A percentile compares a stretch with the other conserved stretches of the same genome.
These are phyloP conservation scores for Nesogale talazaci DNA, from an alignment of 2,113 vertebrate genomes.

Conservation along the genomic window DNA sequence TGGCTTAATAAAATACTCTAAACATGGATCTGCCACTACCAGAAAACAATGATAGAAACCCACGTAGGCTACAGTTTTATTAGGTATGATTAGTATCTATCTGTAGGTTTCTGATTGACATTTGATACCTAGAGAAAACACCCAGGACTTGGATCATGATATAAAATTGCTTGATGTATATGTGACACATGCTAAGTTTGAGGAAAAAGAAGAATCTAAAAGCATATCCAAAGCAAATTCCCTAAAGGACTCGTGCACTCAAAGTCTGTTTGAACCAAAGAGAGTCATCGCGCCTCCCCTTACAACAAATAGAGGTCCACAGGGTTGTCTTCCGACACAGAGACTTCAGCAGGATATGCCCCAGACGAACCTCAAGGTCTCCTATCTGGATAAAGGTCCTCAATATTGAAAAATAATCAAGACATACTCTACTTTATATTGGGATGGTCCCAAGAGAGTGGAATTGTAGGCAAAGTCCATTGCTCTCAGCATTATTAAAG, in stretches of 20 bases:
- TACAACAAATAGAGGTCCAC: background rate
- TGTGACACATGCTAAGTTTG: background rate
- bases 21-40: background rate
- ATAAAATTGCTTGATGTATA: background rate
- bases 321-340: background rate
- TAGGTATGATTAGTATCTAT: conserved; percentile 26
- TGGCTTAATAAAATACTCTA: background rate
- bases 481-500: conserved; percentile 21
- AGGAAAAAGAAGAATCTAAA: background rate
- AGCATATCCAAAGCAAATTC: background rate
- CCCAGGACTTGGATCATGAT: background rate
- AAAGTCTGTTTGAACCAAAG: background rate
- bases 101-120: conserved; percentile 10
- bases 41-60: conserved; percentile 43
- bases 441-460: background rate
- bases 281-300: background rate
- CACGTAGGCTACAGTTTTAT: background rate
- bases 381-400: background rate
- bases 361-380: background rate
- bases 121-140: background rate
- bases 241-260: background rate
- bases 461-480: conserved; percentile 12
- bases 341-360: background rate
- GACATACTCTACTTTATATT: background rate
- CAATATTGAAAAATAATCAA: conserved; percentile 42